These are phyloP conservation scores for Callopanchax toddi DNA, from an alignment of 2,113 vertebrate species.

Conservation along the genomic window DNA sequence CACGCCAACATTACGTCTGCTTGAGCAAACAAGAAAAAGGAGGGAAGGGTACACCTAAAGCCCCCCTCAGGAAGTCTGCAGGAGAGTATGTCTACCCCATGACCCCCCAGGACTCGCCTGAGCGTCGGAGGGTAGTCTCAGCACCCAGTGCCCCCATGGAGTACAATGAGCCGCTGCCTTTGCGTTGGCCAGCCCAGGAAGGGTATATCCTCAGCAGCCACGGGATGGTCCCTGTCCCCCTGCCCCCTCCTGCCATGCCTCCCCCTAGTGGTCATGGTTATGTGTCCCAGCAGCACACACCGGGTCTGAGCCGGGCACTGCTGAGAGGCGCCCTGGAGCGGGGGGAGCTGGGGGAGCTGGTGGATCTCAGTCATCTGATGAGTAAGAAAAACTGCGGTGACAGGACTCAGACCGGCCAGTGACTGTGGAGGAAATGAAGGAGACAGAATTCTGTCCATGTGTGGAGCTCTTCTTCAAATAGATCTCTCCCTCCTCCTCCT, in stretches of 20 bases:
- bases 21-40: constrained; percentile 80
- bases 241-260: constrained; percentile 64
- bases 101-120: constrained; percentile 89
- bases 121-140: constrained; percentile 90
- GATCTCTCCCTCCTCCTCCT: constrained; percentile 19
- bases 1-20: constrained; percentile 82
- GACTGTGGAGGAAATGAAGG: constrained; percentile 57
- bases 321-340: constrained; percentile 74
- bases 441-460: constrained; percentile 35
- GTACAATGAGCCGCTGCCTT: constrained; percentile 78
- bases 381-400: constrained; percentile 87
- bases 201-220: constrained; percentile 89
- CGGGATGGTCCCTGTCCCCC: constrained; percentile 71
- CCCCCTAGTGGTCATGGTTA: constrained; percentile 73
- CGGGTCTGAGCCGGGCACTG: constrained; percentile 69
- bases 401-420: constrained; percentile 88
- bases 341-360: constrained; percentile 81
- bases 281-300: constrained; percentile 65
- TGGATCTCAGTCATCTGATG: constrained; percentile 89
- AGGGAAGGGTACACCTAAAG: constrained; percentile 67
- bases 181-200: constrained; percentile 86
- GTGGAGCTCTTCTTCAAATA: constrained; percentile 31
- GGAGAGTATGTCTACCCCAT: constrained; percentile 86
- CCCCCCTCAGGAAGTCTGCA: constrained; percentile 81
- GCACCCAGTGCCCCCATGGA: constrained; percentile 85